Conservation (phyloP, 1,140 invertebrate species). For the Platyura marginata region DNA sequence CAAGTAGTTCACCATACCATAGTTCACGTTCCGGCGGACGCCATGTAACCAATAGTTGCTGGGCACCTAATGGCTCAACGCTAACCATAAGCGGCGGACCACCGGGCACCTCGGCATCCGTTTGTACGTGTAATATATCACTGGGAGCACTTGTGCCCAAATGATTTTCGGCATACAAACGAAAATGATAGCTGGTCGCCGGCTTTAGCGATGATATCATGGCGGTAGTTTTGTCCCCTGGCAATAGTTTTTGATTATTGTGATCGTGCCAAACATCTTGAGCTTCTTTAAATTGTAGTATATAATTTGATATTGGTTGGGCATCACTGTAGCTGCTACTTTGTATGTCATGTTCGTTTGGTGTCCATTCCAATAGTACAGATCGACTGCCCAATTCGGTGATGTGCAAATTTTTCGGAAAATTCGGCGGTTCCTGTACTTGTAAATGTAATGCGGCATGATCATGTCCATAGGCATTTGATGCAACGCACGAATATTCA, state of each 20-base stretch:
- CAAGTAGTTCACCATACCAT: conserved; percentile 64
- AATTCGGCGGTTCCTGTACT: conserved; percentile 48
- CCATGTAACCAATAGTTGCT: conserved; percentile 62
- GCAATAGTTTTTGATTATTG: conserved; percentile 30
- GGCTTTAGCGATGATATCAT: conserved; percentile 30
- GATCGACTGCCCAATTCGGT: conserved; percentile 35
- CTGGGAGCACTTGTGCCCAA: conserved; percentile 42
- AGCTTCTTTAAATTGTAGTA: conserved; percentile 39
- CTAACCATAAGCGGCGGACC: conserved; percentile 55
- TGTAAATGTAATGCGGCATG: conserved; percentile 40
- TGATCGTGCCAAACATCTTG: conserved; percentile 37
- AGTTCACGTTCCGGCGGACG: conserved; percentile 50
- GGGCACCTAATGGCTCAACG: conserved; percentile 53
- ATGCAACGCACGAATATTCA: conserved; percentile 38
- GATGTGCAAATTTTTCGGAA: conserved; percentile 37
- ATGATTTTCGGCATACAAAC: conserved; percentile 44
- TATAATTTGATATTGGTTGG: conserved; percentile 35
- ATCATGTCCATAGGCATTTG: conserved; percentile 48
- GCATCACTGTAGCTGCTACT: conserved; percentile 21
- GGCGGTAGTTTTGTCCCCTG: conserved; percentile 31
- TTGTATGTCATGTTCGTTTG: conserved; percentile 14
- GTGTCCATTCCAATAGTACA: conserved; percentile 36
- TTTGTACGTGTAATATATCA: conserved; percentile 36
- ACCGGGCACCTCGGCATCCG: conserved; percentile 44
- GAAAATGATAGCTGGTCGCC: conserved; percentile 42